Evolutionary conservation across 2,888 invertebrate genomes (phyloP), one percentile per base, ranked within the genome.

Genomic region (Sussaba pulchella): DNA sequence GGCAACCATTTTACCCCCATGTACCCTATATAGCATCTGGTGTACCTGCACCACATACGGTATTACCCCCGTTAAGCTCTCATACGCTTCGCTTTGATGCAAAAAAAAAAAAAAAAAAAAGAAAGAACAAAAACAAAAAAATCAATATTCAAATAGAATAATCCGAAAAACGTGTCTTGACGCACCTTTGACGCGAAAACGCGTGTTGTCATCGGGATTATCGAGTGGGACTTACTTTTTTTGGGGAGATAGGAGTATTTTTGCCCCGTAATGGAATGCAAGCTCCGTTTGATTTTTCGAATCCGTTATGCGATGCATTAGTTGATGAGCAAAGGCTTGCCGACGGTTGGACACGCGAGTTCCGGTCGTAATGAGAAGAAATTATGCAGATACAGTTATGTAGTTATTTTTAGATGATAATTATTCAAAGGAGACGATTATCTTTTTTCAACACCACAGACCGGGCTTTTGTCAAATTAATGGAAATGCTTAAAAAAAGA

Each of bases 1-100:
- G 85, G 85, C 88, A 85, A 87, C 87, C 89, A 90, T 88, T 88
- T 87, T 86, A 85, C 69, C 80, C 74, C 57, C 59, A 63, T 72
- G 63, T 66, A 75, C 43, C 45, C 39, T 43, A 17, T 31, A 47
- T 61, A 57, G 45, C 63, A 50, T 52, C 43, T 52, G 21, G 26
- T 24, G 19, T 19, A 45, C 26, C 19, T 67, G n/a, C 45, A 5
- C 24, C 70, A 54, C 74, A 76, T 67, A 63, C 76, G n/a, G 59
- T 21, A 26, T 19, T 64, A 17, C 39, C 69, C 24, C 43, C 26
- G 43, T 61, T 36, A 31, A 52, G 45, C 47, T n/a, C 43, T 72
- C 47, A 52, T 50, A 39, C 47, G 59, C 43, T 63, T 21, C 17
- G 47, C n/a, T 24, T 26, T 45, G 8, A n/a, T n/a, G n/a, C 2